These are phyloP conservation scores for Triops cancriformis DNA, from an alignment of 1,140 invertebrate genomes.

Conservation along the genomic window DNA sequence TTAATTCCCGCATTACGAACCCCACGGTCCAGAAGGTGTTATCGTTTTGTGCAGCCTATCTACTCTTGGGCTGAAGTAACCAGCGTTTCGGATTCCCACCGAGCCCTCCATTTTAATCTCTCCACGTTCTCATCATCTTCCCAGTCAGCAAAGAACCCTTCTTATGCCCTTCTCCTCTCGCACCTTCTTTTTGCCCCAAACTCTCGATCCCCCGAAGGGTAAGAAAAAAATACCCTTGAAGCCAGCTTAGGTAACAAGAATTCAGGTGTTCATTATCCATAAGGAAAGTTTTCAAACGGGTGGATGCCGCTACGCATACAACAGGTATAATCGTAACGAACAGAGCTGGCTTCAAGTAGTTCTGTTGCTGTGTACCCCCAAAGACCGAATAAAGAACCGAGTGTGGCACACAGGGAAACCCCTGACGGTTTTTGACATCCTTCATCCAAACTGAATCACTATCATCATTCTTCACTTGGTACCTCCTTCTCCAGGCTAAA, in stretches of 20 bases:
- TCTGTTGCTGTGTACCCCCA: not conserved
- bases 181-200: not conserved
- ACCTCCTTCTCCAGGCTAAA: not conserved
- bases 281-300: not conserved
- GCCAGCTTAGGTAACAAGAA: too few species aligned
- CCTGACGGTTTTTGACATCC: not conserved
- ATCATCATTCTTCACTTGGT: not conserved
- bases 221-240: too few species aligned
- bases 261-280: not conserved
- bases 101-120: not conserved
- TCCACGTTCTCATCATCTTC: not conserved
- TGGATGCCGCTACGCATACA: not conserved
- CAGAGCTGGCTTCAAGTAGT: not conserved
- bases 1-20: not conserved
- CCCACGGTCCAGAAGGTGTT: not conserved
- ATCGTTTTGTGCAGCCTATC: not conserved
- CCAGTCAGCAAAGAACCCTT: not conserved
- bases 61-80: not conserved
- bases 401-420: not conserved
- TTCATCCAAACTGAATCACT: not conserved
- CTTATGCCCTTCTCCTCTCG: not conserved
- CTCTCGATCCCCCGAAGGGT: too few species aligned
- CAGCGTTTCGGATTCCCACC: not conserved
- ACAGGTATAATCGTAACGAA: constrained; percentile 11
- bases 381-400: not conserved